A percentile compares a stretch with the other conserved stretches of the same genome.
phyloP scores from a whole-genome alignment of 2,797 vertebrate genomes.

The Helarctos malayanus region DNA sequence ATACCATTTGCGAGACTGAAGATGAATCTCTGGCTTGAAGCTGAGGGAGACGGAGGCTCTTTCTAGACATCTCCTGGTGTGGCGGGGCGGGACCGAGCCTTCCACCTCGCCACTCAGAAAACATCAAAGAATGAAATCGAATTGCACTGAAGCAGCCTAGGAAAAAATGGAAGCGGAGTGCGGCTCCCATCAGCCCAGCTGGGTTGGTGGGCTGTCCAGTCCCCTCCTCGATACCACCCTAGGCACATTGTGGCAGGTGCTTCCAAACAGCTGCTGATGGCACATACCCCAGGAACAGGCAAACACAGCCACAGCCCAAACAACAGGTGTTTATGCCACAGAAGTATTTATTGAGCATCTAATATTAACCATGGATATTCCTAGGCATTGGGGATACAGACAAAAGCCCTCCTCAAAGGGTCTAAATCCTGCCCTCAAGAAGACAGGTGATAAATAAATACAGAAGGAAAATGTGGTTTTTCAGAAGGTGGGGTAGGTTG shows the following conservation, averaged over 20 bases:
- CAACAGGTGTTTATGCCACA: neutral
- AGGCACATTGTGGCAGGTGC: neutral
- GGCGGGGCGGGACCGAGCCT: neutral
- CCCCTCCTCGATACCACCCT: neutral
- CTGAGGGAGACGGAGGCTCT: constrained; percentile 54
- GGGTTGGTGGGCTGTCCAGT: neutral
- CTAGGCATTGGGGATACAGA: neutral
- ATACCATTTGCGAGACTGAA: constrained; percentile 60
- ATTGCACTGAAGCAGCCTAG: neutral
- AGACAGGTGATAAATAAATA: neutral
- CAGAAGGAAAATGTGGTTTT: neutral
- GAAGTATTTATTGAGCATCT: neutral
- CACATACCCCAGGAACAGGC: neutral
- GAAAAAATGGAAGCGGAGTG: neutral
- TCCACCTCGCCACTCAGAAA: neutral
- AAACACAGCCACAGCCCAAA: neutral
- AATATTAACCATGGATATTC: neutral
- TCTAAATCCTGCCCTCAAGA: neutral
- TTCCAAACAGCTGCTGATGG: neutral
- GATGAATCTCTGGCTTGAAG: constrained; percentile 76
- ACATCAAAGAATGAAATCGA: constrained; percentile 28
- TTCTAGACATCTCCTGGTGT: constrained; percentile 78
- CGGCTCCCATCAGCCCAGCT: neutral
- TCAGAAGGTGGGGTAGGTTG: neutral
- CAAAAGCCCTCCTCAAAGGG: neutral